A percentile compares a stretch with the other conserved stretches of the same genome.
phyloP scores from a whole-genome alignment of 2,888 invertebrate genomes.

The Blastobasis adustella region DNA sequence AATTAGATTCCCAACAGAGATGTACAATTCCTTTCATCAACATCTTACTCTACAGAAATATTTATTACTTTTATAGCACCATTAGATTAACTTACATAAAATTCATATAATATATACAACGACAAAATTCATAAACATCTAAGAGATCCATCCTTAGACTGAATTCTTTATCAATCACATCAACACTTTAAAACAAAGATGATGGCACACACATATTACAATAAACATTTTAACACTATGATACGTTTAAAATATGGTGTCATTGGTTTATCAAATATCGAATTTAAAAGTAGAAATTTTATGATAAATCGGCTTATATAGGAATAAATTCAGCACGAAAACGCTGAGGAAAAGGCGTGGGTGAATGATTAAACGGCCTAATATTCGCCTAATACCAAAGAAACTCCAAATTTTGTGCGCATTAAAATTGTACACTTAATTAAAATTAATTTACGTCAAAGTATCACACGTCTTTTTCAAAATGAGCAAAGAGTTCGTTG shows the following conservation, averaged over 20 bases:
- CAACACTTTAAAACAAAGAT: not conserved
- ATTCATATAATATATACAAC: slow-evolving; percentile 1
- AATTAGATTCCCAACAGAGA: no score
- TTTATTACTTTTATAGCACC: slow-evolving; percentile 18
- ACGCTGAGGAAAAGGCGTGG: no score
- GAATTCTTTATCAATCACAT: slow-evolving; percentile 8
- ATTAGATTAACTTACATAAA: slow-evolving; percentile 14
- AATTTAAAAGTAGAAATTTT: no score
- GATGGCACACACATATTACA: not conserved
- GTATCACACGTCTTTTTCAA: slow-evolving; percentile 1
- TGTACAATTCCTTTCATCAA: no score
- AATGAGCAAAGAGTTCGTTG: slow-evolving; percentile 14
- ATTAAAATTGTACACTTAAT: not conserved
- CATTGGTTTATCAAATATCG: no score
- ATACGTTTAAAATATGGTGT: no score
- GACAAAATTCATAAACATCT: slow-evolving; percentile 14
- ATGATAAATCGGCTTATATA: no score
- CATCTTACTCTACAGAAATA: no score
- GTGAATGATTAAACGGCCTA: no score
- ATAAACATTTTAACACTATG: not conserved
- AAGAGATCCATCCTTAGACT: slow-evolving; percentile 20
- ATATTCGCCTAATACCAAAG: not conserved
- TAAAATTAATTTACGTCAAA: not conserved
- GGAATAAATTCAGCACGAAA: no score
- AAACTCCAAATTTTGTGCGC: not conserved